Evolutionary conservation across 2,797 vertebrate species (phyloP), one percentile per base, ranked within the genome.

Genomic region (Rhinichthys osculus): DNA sequence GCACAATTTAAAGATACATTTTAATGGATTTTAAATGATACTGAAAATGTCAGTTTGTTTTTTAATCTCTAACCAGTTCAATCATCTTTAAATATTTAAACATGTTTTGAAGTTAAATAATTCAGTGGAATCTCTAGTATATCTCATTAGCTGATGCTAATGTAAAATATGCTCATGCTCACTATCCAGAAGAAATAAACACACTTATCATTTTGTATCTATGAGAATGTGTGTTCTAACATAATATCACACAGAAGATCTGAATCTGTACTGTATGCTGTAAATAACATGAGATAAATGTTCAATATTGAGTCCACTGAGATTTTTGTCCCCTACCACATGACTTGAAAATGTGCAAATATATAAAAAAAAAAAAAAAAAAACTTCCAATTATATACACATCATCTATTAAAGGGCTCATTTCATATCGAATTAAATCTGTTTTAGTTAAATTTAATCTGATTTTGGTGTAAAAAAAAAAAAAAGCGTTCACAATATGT

Each of bases 241-340:
- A n/a, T 40, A n/a, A 71, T 13, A 7, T 27, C 11, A 44, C 8
- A 23, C 38, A 16, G 40, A 72, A 27, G 44, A 30, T 23, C 73
- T 54, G 30, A 35, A 35, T 76, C 30, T 73, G 30, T 35, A 23
- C 47, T 7, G 10, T 23, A 38, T 38, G 52, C 74, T 57, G 74
- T 77, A 77, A 57, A 77, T 77, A 77, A 77, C 74, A n/a, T 7
- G 5, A 38, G 14, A 21, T n/a, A 57, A 77, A 57, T 38, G 4
- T 38, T 14, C 21, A 77, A 23, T 57, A 7, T 21, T 13, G 8
- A 72, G 13, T 42, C 38, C 21, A 42, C 38, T 70, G 35, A 72
- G 40, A 73, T 17, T 72, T 72, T 27, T 72, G 13, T 30, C 7
- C 14, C 4, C 42, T 52, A 13, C 1, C 4, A 38, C 73, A 35